Percentiles rank a stretch among this genome's conserved stretches.
These are phyloP conservation scores for Centropus unirufus DNA, from an alignment of 2,113 vertebrate genomes.

Conservation along the genomic window DNA sequence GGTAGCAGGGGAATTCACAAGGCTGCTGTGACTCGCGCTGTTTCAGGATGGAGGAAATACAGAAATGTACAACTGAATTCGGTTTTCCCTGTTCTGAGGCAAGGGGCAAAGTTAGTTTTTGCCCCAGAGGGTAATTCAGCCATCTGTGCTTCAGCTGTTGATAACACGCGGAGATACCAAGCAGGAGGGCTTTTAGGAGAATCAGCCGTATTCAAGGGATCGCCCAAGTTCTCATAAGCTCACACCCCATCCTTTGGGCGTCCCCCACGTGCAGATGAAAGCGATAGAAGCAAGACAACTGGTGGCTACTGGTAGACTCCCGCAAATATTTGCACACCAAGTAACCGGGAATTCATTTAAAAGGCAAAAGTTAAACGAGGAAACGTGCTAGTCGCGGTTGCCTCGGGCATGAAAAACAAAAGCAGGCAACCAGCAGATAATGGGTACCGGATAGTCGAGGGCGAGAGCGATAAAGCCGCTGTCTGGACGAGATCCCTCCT, in stretches of 20 bases:
- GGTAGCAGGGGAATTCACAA: background rate
- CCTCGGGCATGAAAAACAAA: background rate
- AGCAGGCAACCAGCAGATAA: background rate
- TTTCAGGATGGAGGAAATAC: background rate
- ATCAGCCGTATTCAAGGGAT: background rate
- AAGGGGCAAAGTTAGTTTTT: background rate
- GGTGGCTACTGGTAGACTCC: background rate
- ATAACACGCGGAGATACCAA: background rate
- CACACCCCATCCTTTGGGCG: background rate
- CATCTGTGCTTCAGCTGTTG: background rate
- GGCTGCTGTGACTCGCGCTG: background rate
- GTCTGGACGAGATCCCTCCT: rapidly evolving
- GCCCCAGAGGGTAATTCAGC: background rate
- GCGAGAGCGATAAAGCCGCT: rapidly evolving
- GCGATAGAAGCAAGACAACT: background rate
- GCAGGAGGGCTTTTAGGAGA: background rate
- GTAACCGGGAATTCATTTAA: background rate
- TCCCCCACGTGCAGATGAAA: background rate
- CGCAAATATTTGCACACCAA: constrained; percentile 1
- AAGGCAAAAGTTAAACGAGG: background rate
- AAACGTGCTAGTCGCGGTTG: background rate
- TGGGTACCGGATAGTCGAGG: background rate
- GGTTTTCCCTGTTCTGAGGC: background rate
- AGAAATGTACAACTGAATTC: background rate
- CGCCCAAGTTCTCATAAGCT: background rate